Evolutionary conservation across 2,113 vertebrate genomes (phyloP).

Genomic region (Ammodytes marinus): DNA sequence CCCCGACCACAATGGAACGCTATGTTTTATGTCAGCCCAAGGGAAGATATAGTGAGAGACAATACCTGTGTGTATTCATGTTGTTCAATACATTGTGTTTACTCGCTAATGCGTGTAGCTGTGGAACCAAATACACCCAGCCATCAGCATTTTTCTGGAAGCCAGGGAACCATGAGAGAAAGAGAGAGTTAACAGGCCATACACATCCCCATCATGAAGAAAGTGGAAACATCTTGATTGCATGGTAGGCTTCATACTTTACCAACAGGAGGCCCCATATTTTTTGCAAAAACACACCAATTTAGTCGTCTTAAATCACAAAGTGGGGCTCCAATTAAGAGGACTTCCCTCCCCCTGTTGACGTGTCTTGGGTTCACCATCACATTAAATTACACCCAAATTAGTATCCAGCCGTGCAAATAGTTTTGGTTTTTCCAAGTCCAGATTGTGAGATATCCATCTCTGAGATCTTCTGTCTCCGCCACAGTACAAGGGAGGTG

Average conservation of each 20-base stretch:
- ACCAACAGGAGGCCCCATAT: constrained; percentile 23
- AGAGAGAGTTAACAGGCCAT: not conserved
- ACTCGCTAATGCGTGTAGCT: not conserved
- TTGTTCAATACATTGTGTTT: not conserved
- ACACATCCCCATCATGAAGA: constrained; percentile 8
- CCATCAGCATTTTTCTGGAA: not conserved
- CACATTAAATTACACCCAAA: constrained; percentile 43
- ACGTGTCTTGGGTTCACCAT: constrained; percentile 29
- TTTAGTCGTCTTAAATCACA: constrained; percentile 48
- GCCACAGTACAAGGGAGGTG: constrained; percentile 1
- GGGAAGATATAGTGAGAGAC: constrained; percentile 22
- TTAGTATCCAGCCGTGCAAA: constrained; percentile 24
- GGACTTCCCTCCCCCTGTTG: constrained; percentile 28
- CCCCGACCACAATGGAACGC: constrained; percentile 68
- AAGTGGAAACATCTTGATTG: constrained; percentile 39
- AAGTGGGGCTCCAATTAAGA: constrained; percentile 23
- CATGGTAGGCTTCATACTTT: constrained; percentile 37
- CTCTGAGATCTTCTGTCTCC: not conserved
- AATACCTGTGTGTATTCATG: not conserved
- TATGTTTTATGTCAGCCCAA: constrained; percentile 55
- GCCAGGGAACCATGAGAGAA: not conserved
- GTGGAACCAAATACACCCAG: not conserved
- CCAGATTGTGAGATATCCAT: constrained; percentile 31
- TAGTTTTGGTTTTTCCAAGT: constrained; percentile 36
- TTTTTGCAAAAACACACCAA: constrained; percentile 24